Conservation (phyloP, 2,888 invertebrate genomes). For the Scaptomyza parva region DNA sequence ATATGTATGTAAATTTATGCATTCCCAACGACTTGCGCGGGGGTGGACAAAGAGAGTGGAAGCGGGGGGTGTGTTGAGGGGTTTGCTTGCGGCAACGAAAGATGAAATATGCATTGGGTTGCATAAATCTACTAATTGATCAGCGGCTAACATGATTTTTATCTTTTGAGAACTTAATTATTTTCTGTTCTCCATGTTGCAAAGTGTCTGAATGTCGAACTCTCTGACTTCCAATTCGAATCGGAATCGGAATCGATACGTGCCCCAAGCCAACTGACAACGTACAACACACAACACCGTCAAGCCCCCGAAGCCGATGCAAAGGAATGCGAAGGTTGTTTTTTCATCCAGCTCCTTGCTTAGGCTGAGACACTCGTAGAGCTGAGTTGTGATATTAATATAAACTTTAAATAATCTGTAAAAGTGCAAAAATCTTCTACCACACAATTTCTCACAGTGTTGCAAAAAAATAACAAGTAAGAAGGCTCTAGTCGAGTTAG, state of each 20-base stretch:
- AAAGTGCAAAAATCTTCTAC: too few relatives aligned
- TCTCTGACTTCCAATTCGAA: slow-evolving; percentile 61
- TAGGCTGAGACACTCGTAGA: slow-evolving; percentile 6
- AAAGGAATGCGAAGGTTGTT: slow-evolving; percentile 68
- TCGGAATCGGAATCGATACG: slow-evolving; percentile 71
- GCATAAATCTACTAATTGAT: slow-evolving; percentile 82
- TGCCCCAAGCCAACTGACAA: slow-evolving; percentile 54
- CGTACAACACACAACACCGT: slow-evolving; percentile 26
- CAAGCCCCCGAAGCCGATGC: slow-evolving; percentile 47
- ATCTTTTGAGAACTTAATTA: slow-evolving; percentile 84
- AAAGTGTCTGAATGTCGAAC: slow-evolving; percentile 47
- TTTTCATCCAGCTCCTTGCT: slow-evolving; percentile 6
- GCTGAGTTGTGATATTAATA: neutral
- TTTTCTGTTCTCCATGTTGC: slow-evolving; percentile 69
- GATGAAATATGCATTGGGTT: slow-evolving; percentile 74
- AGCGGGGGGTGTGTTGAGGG: slow-evolving; percentile 1
- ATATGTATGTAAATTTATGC: slow-evolving; percentile 83
- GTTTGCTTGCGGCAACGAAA: slow-evolving; percentile 47
- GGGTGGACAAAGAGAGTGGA: neutral
- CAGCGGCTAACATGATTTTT: slow-evolving; percentile 83
- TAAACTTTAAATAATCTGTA: too few relatives aligned
- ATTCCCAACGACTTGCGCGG: slow-evolving; percentile 23
- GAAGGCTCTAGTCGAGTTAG: too few relatives aligned
- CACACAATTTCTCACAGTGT: too few relatives aligned
- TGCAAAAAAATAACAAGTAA: too few relatives aligned